phyloP scores from a whole-genome alignment of 1,140 invertebrate genomes.

The Pseudomyrmex dendroicus region DNA sequence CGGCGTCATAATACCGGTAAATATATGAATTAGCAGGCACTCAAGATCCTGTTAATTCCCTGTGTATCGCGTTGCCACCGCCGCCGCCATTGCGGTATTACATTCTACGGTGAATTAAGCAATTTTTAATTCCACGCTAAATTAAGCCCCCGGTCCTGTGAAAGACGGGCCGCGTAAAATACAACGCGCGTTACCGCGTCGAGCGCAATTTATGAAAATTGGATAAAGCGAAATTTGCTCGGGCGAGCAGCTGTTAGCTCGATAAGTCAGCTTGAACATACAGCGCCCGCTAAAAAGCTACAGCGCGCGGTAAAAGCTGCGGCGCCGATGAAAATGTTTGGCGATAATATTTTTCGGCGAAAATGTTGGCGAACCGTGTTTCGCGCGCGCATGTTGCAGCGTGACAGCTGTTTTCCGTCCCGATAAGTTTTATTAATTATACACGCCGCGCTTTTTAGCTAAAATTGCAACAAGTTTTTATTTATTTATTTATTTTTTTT shows the following conservation, averaged over 20 bases:
- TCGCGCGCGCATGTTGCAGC: background rate
- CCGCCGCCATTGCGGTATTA: slow-evolving; percentile 1
- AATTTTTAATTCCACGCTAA: slow-evolving; percentile 7
- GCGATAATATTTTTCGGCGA: slow-evolving; percentile 11
- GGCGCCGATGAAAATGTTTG: background rate
- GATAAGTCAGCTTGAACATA: slow-evolving; percentile 39
- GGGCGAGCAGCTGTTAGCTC: slow-evolving; percentile 17
- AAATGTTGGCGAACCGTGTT: background rate
- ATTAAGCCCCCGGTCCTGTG: slow-evolving; percentile 11
- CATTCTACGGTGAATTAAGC: background rate
- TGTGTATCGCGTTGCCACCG: background rate
- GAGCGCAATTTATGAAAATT: slow-evolving; percentile 59
- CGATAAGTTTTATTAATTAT: slow-evolving; percentile 6
- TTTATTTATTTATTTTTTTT: background rate
- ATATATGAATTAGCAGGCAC: slow-evolving; percentile 52
- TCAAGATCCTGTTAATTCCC: slow-evolving; percentile 41
- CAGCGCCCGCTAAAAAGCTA: slow-evolving; percentile 4
- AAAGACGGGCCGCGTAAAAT: slow-evolving; percentile 28
- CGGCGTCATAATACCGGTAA: background rate
- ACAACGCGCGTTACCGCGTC: slow-evolving; percentile 12
- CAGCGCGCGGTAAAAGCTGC: background rate
- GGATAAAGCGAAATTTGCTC: slow-evolving; percentile 23
- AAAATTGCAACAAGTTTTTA: background rate
- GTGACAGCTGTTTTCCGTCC: background rate
- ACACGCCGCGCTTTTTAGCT: background rate